A percentile compares a stretch with the other conserved stretches of the same genome.
These are phyloP conservation scores for Taurulus bubalis DNA, from an alignment of 2,113 vertebrate genomes.

Conservation along the genomic window DNA sequence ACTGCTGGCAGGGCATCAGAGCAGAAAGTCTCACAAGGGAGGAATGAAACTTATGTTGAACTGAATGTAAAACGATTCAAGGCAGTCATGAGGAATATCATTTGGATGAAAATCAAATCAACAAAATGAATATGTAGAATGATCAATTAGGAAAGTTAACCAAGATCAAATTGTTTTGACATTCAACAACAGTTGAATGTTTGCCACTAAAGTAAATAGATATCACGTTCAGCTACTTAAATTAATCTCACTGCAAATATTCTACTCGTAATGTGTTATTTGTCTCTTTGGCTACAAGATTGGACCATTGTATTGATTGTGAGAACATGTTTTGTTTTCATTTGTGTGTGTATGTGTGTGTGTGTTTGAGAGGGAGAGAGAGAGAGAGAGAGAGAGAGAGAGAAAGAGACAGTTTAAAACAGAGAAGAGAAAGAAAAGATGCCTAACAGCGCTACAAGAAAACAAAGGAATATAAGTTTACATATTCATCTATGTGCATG, in stretches of 20 bases:
- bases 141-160: background rate
- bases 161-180: background rate
- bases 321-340: background rate
- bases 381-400: background rate
- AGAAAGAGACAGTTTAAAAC: background rate
- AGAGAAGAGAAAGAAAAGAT: background rate
- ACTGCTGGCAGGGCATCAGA: conserved; percentile 1
- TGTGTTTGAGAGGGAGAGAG: background rate
- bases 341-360: background rate
- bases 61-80: background rate
- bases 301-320: background rate
- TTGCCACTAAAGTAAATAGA: background rate
- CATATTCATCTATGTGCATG: background rate
- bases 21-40: conserved; percentile 9
- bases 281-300: background rate
- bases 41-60: background rate
- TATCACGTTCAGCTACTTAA: background rate
- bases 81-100: background rate
- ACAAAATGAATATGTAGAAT: background rate
- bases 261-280: background rate
- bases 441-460: background rate
- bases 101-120: background rate
- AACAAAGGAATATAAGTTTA: conserved; percentile 20
- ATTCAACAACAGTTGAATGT: background rate
- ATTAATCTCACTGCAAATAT: background rate